These are phyloP conservation scores for Chaetodon auriga DNA, from an alignment of 2,113 vertebrate species.

Conservation along the genomic window DNA sequence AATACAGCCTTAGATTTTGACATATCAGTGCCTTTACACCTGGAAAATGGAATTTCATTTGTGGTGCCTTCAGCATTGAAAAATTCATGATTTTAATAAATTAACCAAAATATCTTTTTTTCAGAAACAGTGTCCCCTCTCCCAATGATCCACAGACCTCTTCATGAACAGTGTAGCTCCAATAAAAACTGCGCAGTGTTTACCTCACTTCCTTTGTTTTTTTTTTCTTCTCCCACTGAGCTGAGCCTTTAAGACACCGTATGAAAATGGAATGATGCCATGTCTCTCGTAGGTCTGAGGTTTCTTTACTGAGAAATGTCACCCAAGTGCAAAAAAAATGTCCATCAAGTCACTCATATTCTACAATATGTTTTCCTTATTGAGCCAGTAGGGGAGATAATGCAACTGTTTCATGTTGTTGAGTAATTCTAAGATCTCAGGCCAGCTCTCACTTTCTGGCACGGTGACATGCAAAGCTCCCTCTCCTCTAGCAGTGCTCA, in stretches of 20 bases:
- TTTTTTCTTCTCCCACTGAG: background rate
- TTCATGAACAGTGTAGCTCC: too few species aligned
- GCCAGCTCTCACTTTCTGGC: constrained; percentile 34
- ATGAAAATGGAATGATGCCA: background rate
- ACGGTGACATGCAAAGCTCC: constrained; percentile 13
- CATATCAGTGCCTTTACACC: too few species aligned
- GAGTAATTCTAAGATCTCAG: constrained; percentile 42
- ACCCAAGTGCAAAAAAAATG: background rate
- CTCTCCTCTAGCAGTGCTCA: constrained; percentile 41
- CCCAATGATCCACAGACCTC: too few species aligned
- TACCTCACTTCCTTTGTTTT: background rate
- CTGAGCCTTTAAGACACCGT: background rate
- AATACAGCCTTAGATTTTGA: too few species aligned
- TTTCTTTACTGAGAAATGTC: background rate
- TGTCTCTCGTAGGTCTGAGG: background rate
- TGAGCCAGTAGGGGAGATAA: constrained; percentile 21
- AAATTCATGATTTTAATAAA: too few species aligned
- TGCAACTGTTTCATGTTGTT: constrained; percentile 38
- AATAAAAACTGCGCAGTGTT: too few species aligned
- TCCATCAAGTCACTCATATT: background rate
- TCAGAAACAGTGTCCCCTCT: too few species aligned
- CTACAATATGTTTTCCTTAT: constrained; percentile 22
- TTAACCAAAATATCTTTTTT: too few species aligned
- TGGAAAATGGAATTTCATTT: too few species aligned
- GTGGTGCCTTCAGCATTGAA: too few species aligned